These are phyloP conservation scores for Danionella cerebrum DNA, from an alignment of 2,113 vertebrate species.

Conservation along the genomic window DNA sequence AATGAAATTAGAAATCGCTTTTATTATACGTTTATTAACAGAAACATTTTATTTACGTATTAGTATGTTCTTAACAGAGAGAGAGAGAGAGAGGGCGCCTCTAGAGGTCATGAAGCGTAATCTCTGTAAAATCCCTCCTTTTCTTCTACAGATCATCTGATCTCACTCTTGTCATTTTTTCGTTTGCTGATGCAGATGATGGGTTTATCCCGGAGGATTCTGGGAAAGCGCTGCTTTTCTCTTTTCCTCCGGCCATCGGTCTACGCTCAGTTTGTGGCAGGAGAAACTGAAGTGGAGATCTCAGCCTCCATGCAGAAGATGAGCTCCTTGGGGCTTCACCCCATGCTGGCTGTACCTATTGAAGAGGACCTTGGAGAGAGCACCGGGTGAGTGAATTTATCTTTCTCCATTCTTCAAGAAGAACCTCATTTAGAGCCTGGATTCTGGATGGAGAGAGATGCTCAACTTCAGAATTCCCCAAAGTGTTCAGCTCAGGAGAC, in stretches of 20 bases:
- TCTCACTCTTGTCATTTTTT: not conserved
- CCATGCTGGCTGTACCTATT: constrained; percentile 81
- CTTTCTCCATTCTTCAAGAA: no score
- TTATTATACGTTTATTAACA: no score
- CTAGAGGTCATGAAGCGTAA: no score
- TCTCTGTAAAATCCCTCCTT: no score
- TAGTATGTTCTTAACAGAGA: no score
- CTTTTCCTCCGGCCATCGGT: constrained; percentile 64
- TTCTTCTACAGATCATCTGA: not conserved
- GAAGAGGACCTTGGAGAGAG: constrained; percentile 80
- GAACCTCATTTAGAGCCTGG: no score
- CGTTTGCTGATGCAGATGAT: constrained; percentile 59
- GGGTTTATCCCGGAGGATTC: constrained; percentile 53
- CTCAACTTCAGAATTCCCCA: no score
- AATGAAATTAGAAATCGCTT: no score
- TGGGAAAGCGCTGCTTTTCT: constrained; percentile 63
- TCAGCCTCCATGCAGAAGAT: constrained; percentile 66
- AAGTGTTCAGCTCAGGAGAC: no score
- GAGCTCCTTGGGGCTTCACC: constrained; percentile 63
- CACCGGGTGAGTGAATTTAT: constrained; percentile 39
- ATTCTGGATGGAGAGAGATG: no score
- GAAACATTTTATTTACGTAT: no score
- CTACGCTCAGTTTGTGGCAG: constrained; percentile 86
- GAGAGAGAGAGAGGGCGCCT: no score
- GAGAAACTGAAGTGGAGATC: constrained; percentile 71